Conservation (phyloP, 2,113 vertebrate species). For the Triplophysa siluroides region DNA sequence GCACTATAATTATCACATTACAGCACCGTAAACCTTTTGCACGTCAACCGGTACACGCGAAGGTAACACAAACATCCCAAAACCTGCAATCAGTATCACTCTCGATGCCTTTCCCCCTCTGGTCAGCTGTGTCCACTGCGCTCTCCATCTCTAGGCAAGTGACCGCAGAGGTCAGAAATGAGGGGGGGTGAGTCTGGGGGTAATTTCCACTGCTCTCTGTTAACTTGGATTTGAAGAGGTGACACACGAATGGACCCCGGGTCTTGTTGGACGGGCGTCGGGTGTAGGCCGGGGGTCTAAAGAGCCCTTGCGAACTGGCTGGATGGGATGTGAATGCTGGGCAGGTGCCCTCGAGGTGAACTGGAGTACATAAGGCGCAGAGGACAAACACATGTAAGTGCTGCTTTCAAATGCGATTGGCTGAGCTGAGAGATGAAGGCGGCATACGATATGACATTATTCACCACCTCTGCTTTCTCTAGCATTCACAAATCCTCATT, state of each 20-base stretch:
- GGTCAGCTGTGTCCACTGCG: conserved; percentile 33
- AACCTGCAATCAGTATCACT: not conserved
- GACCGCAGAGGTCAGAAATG: conserved; percentile 23
- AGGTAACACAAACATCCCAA: not conserved
- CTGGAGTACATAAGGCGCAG: conserved; percentile 66
- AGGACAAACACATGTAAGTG: conserved; percentile 81
- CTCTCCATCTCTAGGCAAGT: conserved; percentile 14
- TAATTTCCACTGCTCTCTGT: conserved; percentile 24
- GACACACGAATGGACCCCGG: conserved; percentile 4
- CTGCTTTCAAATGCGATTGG: conserved; percentile 77
- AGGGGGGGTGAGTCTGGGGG: not conserved
- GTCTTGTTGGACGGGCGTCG: conserved; percentile 41
- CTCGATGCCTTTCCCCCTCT: conserved; percentile 4
- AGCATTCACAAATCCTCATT: not conserved
- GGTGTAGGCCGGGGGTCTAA: conserved; percentile 47
- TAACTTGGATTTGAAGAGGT: conserved; percentile 20
- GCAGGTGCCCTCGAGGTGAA: conserved; percentile 69
- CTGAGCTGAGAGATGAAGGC: conserved; percentile 66
- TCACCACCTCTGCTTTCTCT: conserved; percentile 12
- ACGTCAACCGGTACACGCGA: not conserved
- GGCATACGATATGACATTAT: conserved; percentile 75
- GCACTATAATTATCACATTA: conserved; percentile 23
- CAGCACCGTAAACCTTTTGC: not conserved
- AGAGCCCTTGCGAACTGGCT: conserved; percentile 15
- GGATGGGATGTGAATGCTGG: conserved; percentile 62